Base-by-base conservation (phyloP, 2,888 invertebrate species). In the Axea sp. region DNA sequence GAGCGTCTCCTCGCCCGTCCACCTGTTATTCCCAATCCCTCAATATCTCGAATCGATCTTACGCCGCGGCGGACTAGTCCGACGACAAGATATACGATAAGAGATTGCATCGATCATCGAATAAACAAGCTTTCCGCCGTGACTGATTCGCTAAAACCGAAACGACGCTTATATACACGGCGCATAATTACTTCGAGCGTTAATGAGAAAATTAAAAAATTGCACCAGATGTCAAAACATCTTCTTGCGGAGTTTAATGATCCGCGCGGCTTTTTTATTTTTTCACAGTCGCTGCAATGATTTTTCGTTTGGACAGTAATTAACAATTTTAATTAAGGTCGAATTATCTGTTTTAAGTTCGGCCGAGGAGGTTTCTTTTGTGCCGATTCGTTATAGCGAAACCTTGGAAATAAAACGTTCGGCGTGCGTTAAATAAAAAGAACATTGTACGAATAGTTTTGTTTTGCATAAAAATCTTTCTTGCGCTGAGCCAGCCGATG, bases 11-110 rank as follows among this genome's bases (percentile, higher is more conserved):
- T 30, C 28, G 28, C 5, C 28, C 47, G 9, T 60, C 39, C 62
- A 62, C 65, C 72, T 65, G 65, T 60, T 73, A 67, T 67, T 65
- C 59, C 45, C 73, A 43, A 67, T 65, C 60, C 28, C 37, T 39
- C 64, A 53, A 64, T 74, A 74, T 74, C 74, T 59, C 35, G 45
- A 39, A 57, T 62, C 68, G 64, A 73, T 68, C 73, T 75, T 60
- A 43, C 19, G 59, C 64, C 68, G 41, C 62, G 39, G 55, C 62
- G 14, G 31, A 69, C 65, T 59, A 65, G 68, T 59, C 73, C 76
- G 77, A 76, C 69, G 80, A 81, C 80, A 79, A 78, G 82, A 78
- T 82, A 51, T 60, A 67, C 75, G 82, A 82, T 82, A 80, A 82
- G 76, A 72, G 76, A 78, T 78, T 69, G 74, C 78, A 81, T 83